A percentile compares a stretch with the other conserved stretches of the same genome.
phyloP scores from a whole-genome alignment of 2,888 invertebrate species.

The Amblyteles armatorius region DNA sequence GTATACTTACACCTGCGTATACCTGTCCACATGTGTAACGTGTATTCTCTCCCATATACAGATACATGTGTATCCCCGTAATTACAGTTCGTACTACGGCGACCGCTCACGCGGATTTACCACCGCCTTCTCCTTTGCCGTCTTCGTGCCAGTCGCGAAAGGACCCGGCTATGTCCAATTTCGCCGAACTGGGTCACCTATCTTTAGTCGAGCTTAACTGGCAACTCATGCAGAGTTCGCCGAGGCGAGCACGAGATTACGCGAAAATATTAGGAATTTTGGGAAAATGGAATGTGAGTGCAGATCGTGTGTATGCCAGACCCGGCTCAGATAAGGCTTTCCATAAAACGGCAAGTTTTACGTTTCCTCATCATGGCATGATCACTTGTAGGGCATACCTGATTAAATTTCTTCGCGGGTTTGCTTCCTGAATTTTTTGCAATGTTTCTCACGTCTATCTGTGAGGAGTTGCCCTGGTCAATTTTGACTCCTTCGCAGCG shows the following conservation, averaged over 20 bases:
- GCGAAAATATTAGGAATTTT: neutral
- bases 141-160: conserved; percentile 29
- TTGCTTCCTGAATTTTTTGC: too few species aligned
- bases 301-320: too few species aligned
- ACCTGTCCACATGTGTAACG: neutral
- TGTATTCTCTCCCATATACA: conserved; percentile 11
- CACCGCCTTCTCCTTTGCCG: conserved; percentile 6
- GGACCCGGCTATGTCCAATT: conserved; percentile 56
- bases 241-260: neutral
- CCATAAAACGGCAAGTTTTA: too few species aligned
- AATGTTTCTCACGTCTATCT: too few species aligned
- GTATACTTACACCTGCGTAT: conserved; percentile 5
- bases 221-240: neutral
- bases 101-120: conserved; percentile 46
- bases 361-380: too few species aligned
- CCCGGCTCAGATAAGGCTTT: too few species aligned
- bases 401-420: too few species aligned
- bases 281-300: neutral
- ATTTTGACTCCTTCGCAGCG: too few species aligned
- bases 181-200: conserved; percentile 65
- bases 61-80: conserved; percentile 61
- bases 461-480: too few species aligned
- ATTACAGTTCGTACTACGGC: conserved; percentile 65
- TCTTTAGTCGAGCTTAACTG: conserved; percentile 7
- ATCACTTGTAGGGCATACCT: too few species aligned